Evolutionary conservation across 2,888 invertebrate genomes (phyloP).

Genomic region (Athalia rosae): DNA sequence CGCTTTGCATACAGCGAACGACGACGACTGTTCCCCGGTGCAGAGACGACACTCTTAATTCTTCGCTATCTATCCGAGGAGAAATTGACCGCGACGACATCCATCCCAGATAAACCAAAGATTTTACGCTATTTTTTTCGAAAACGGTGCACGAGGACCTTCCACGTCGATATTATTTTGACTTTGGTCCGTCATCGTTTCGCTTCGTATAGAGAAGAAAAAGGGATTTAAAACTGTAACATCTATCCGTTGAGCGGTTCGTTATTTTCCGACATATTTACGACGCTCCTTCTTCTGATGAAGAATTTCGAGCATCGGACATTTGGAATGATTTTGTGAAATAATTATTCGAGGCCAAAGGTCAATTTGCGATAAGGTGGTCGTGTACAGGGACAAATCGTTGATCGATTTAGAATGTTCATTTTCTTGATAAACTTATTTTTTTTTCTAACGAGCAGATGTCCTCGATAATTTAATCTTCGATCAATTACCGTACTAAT

Average conservation of each 20-base stretch:
- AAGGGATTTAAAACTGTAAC: too few relatives aligned
- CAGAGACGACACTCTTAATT: too few relatives aligned
- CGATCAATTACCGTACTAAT: not conserved
- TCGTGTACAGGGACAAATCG: not conserved
- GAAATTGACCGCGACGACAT: too few relatives aligned
- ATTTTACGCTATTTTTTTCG: too few relatives aligned
- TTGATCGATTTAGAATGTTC: constrained; percentile 36
- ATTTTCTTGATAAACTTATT: not conserved
- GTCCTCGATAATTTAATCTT: constrained; percentile 17
- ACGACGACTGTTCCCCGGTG: too few relatives aligned
- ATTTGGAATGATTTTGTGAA: constrained; percentile 32
- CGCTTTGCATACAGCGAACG: not conserved
- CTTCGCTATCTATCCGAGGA: too few relatives aligned
- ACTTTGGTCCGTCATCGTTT: too few relatives aligned
- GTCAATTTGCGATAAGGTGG: constrained; percentile 20
- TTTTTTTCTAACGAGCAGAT: not conserved
- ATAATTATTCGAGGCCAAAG: constrained; percentile 44
- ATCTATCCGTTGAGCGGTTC: not conserved
- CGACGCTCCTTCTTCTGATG: not conserved
- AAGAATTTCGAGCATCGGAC: constrained; percentile 13
- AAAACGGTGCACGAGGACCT: too few relatives aligned
- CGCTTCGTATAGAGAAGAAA: too few relatives aligned
- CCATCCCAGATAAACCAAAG: too few relatives aligned
- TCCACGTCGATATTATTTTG: too few relatives aligned
- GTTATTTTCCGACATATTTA: constrained; percentile 6